Evolutionary conservation across 2,888 invertebrate genomes (phyloP), one percentile per base, ranked within the genome.

Genomic region (Hydrotaea diabolus): DNA sequence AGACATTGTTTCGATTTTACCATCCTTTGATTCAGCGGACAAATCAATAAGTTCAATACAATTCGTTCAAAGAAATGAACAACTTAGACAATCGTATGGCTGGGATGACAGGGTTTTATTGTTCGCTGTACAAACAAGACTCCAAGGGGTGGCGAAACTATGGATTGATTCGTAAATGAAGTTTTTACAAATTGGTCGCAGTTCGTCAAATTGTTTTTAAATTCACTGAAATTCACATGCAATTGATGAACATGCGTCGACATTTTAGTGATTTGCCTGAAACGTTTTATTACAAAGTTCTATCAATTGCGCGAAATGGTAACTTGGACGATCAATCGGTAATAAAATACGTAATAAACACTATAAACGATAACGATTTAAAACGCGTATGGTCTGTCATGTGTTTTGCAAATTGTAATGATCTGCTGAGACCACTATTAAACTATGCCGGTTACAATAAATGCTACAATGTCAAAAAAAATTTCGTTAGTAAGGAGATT

Each of bases 61-160:
- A n/a, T n/a, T n/a, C n/a, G 21, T 4, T 5, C 57, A 57, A 21
- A 23, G 66, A 26, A 53, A 66, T 19, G 64, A 69, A 69, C 66
- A 77, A 39, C 69, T 77, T n/a, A 19, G 57, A 17, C 53, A 21
- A 53, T 43, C 72, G 2, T 59, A 78, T 15, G 4, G 71, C 26
- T 78, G 78, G 78, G 72, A 62, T 31, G 78, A 78, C 36, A 72
- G 17, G 17, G 26, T 72, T 21, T 3, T 78, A 1, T 26, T 78
- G 17, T 71, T 78, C 59, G 72, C 72, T 5, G 62, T 72, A 39
- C 71, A 71, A n/a, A 69, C 39, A 9, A 78, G 62, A 53, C 17
- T 72, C 5, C 39, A 72, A 59, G 78, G 78, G 26, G 72, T 62
- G 1, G 78, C 78, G 9, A 78, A 78, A 46, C 49, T 72, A 53